phyloP scores from a whole-genome alignment of 35 echinoderm and acorn worm genomes.

The Acanthaster planci region DNA sequence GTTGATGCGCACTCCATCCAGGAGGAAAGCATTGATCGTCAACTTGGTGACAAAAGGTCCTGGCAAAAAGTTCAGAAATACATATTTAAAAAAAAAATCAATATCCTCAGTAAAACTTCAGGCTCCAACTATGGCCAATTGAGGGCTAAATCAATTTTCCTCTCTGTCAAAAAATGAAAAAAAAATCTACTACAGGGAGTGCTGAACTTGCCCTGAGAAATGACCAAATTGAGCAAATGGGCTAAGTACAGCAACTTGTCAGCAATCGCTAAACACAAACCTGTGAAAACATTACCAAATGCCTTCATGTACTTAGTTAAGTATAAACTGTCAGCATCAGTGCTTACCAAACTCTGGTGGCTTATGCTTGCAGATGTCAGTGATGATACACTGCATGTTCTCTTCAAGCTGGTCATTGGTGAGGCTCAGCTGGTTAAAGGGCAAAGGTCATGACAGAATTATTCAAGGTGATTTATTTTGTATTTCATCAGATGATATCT shows the following conservation, averaged over 20 bases:
- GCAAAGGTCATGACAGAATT: background rate
- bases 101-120: background rate
- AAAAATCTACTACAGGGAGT: too few relatives aligned
- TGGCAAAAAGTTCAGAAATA: constrained; percentile 30
- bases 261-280: too few relatives aligned
- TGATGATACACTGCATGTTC: constrained; percentile 68
- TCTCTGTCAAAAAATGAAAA: too few relatives aligned
- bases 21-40: constrained; percentile 42
- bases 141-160: background rate
- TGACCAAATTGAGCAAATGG: too few relatives aligned
- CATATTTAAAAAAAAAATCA: too few relatives aligned
- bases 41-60: constrained; percentile 70
- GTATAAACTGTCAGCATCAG: too few relatives aligned
- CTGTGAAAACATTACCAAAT: too few relatives aligned
- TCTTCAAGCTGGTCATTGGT: constrained; percentile 85
- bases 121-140: background rate
- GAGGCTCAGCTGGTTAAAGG: constrained; percentile 68
- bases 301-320: too few relatives aligned
- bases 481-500: too few relatives aligned
- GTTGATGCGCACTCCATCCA: constrained; percentile 45
- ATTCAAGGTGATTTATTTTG: too few relatives aligned
- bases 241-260: too few relatives aligned
- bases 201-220: too few relatives aligned
- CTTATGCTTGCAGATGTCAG: constrained; percentile 69
- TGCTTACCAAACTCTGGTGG: constrained; percentile 61